Percentiles rank a stretch among this genome's conserved stretches.
These are phyloP conservation scores for Balaenoptera acutorostrata DNA, from an alignment of 2,113 vertebrate genomes.

Conservation along the genomic window DNA sequence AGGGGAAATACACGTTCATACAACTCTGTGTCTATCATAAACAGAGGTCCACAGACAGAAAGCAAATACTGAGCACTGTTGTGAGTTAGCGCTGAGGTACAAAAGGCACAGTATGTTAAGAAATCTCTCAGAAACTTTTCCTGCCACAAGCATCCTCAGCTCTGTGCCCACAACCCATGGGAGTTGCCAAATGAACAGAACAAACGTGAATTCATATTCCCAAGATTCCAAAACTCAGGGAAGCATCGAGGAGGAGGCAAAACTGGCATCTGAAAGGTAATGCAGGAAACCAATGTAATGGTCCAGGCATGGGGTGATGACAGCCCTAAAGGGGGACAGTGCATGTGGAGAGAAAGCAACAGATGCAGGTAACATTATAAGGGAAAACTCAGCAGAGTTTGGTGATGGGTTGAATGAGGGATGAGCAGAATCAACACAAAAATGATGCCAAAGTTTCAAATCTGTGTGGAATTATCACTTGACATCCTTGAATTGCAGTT, in stretches of 20 bases:
- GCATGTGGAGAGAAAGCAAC: background rate
- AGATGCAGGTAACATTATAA: background rate
- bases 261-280: background rate
- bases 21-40: background rate
- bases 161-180: background rate
- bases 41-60: background rate
- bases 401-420: background rate
- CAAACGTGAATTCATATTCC: background rate
- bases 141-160: background rate
- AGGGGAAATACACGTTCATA: background rate
- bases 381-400: background rate
- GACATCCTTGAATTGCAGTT: background rate
- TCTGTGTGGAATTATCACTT: background rate
- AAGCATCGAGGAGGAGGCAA: background rate
- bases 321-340: background rate
- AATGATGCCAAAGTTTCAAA: background rate
- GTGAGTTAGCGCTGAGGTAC: background rate
- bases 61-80: background rate
- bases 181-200: background rate
- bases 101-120: background rate
- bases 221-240: background rate
- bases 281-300: accelerated
- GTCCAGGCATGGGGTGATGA: background rate
- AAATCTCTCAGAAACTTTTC: background rate
- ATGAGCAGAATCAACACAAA: background rate